Conservation (phyloP, 2,888 invertebrate genomes). For the Phlogophora meticulosa region DNA sequence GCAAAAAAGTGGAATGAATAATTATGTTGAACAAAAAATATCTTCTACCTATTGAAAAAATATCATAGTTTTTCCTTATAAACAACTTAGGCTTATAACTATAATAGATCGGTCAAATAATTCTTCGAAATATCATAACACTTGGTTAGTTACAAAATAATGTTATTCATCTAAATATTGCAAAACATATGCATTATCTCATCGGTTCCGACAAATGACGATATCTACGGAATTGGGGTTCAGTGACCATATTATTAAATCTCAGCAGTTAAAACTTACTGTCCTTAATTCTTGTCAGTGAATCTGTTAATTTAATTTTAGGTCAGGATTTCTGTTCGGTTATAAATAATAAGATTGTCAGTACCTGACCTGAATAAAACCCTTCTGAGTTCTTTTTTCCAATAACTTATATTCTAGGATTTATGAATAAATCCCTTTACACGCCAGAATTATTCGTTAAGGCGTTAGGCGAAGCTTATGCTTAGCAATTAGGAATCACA, state of each 20-base stretch:
- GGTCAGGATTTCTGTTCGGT: background rate
- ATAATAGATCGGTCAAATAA: background rate
- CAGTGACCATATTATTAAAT: conserved; percentile 34
- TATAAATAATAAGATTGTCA: background rate
- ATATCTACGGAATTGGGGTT: conserved; percentile 73
- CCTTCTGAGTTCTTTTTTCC: too few species aligned
- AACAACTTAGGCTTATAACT: background rate
- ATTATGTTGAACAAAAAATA: conserved; percentile 3
- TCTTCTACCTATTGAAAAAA: conserved; percentile 4
- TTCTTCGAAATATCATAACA: conserved; percentile 28
- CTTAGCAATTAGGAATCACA: too few species aligned
- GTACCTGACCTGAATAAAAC: too few species aligned
- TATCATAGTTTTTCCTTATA: conserved; percentile 27
- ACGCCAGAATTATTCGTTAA: too few species aligned
- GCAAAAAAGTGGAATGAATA: conserved; percentile 21
- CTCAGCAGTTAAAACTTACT: background rate
- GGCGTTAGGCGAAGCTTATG: too few species aligned
- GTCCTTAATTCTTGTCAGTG: background rate
- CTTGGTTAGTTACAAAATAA: background rate
- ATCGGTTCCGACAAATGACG: conserved; percentile 73
- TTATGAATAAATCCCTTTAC: too few species aligned
- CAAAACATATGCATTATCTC: conserved; percentile 79
- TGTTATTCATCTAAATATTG: conserved; percentile 51
- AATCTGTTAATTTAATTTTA: too few species aligned
- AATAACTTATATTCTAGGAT: too few species aligned